A percentile compares a stretch with the other conserved stretches of the same genome.
These are phyloP conservation scores for Netelia virgata DNA, from an alignment of 2,888 invertebrate species.

Conservation along the genomic window DNA sequence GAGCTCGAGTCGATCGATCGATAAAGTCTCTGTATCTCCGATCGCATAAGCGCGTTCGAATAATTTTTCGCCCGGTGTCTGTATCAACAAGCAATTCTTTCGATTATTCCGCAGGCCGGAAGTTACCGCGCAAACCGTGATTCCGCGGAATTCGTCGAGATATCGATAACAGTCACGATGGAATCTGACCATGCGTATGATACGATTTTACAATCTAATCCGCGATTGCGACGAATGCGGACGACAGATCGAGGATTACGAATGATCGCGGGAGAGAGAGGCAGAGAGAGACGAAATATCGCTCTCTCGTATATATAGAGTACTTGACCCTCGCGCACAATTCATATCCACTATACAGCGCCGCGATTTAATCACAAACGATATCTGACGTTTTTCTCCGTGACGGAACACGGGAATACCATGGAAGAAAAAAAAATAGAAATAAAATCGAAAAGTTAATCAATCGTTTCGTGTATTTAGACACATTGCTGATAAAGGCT, in stretches of 20 bases:
- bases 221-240: not conserved
- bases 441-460: not conserved
- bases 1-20: not conserved
- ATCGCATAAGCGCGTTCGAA: slow-evolving; percentile 12
- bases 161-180: slow-evolving; percentile 41
- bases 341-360: not conserved
- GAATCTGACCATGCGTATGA: slow-evolving; percentile 31
- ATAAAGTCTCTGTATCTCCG: slow-evolving; percentile 14
- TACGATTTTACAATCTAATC: slow-evolving; percentile 26
- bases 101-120: slow-evolving; percentile 60
- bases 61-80: slow-evolving; percentile 3
- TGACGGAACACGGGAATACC: not conserved
- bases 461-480: slow-evolving; percentile 35
- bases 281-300: not conserved
- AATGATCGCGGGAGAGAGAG: not conserved
- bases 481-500: slow-evolving; percentile 20
- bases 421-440: not conserved
- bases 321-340: not conserved
- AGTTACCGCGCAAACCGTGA: slow-evolving; percentile 25
- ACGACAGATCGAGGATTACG: not conserved
- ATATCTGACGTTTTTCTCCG: not conserved
- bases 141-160: slow-evolving; percentile 45
- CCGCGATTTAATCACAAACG: slow-evolving; percentile 8
- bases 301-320: not conserved
- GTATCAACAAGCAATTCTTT: not conserved